Percentiles rank a stretch among this genome's conserved stretches.
phyloP scores from a whole-genome alignment of 2,797 vertebrate genomes.

The Lagothrix lagotricha region DNA sequence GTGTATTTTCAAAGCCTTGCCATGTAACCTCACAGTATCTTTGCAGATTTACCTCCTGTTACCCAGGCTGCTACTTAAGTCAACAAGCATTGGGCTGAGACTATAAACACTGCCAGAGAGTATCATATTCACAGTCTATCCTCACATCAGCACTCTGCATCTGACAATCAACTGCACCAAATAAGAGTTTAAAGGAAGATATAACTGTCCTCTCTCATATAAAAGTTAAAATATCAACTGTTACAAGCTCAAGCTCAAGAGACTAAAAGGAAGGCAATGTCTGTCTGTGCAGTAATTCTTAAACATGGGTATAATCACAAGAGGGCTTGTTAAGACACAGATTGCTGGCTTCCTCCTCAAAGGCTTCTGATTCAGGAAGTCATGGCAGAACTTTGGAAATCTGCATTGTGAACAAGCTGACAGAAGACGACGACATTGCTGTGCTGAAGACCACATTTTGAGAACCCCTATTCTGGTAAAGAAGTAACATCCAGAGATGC shows the following conservation, averaged over 20 bases:
- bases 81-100: neutral
- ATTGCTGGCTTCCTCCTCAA: neutral
- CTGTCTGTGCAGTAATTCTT: neutral
- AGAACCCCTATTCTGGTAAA: neutral
- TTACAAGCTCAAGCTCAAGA: neutral
- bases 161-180: neutral
- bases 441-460: neutral
- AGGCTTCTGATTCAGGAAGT: neutral
- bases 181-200: constrained; percentile 6
- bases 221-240: constrained; percentile 1
- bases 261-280: neutral
- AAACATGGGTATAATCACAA: neutral
- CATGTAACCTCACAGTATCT: neutral
- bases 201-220: neutral
- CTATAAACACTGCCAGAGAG: neutral
- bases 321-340: neutral
- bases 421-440: neutral
- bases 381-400: neutral
- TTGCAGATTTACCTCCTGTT: neutral
- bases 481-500: neutral
- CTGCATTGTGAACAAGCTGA: neutral
- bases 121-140: neutral
- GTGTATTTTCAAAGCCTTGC: neutral
- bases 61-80: neutral
- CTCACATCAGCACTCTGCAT: neutral